Percentiles rank a stretch among this genome's conserved stretches.
These are phyloP conservation scores for Amia ocellicauda DNA, from an alignment of 2,113 vertebrate species.

Conservation along the genomic window DNA sequence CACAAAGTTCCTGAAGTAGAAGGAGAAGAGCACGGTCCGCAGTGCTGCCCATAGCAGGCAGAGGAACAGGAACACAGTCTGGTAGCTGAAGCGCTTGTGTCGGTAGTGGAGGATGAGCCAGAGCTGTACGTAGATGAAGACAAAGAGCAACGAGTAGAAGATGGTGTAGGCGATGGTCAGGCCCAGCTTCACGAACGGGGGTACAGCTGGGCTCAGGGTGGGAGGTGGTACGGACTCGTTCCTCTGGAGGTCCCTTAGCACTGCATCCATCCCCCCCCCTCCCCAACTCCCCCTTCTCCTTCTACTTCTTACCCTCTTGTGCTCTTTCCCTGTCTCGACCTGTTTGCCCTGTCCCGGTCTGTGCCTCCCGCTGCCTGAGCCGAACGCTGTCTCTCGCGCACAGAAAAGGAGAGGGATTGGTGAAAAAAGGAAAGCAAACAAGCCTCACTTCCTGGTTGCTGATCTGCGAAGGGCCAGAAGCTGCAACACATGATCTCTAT, in stretches of 20 bases:
- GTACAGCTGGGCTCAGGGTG: conserved; percentile 84
- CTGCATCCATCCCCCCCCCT: conserved; percentile 51
- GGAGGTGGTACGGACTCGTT: conserved; percentile 74
- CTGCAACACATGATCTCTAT: conserved; percentile 63
- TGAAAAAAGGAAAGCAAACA: conserved; percentile 61
- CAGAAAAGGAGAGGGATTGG: conserved; percentile 22
- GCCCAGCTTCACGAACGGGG: conserved; percentile 83
- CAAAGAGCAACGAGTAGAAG: conserved; percentile 91
- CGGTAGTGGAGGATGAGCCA: conserved; percentile 91
- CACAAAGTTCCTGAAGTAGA: conserved; percentile 92
- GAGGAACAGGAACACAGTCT: conserved; percentile 94
- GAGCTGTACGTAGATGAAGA: conserved; percentile 88
- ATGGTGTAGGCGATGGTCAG: conserved; percentile 87
- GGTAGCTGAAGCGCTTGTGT: conserved; percentile 95
- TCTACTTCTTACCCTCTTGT: neutral
- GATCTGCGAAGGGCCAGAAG: conserved; percentile 52
- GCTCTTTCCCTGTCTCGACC: neutral
- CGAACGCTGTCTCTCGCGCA: conserved; percentile 33
- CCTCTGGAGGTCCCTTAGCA: conserved; percentile 57
- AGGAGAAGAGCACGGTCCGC: conserved; percentile 91
- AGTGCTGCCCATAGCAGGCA: conserved; percentile 95
- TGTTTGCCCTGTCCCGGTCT: neutral
- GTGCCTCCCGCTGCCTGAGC: conserved; percentile 10
- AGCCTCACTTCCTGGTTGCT: conserved; percentile 78
- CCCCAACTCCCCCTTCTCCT: neutral